Evolutionary conservation across 2,888 invertebrate species (phyloP).

Genomic region (Colostygia pectinataria): DNA sequence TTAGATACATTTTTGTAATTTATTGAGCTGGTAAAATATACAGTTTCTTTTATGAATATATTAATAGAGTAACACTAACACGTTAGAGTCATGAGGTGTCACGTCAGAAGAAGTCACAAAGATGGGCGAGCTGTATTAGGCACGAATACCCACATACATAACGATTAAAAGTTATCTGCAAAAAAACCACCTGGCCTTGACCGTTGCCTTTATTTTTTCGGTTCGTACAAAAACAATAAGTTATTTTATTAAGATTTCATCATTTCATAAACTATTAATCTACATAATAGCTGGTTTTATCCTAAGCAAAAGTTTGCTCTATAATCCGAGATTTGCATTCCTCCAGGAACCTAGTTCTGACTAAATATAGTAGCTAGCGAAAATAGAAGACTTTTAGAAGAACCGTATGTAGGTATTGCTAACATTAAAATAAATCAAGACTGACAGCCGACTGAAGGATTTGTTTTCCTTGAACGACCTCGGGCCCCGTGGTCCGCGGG

Average conservation of each 20-base stretch:
- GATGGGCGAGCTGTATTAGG: neutral
- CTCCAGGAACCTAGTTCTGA: no score
- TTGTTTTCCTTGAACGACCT: conserved; percentile 22
- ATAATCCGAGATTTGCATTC: neutral
- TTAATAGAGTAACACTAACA: no score
- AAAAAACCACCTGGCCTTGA: conserved; percentile 20
- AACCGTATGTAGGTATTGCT: neutral
- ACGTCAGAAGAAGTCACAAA: no score
- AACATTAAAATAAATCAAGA: conserved; percentile 7
- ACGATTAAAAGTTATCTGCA: conserved; percentile 19
- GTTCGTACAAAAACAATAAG: neutral
- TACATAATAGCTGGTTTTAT: no score
- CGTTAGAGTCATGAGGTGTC: no score
- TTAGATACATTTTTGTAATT: no score
- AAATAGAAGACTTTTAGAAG: no score
- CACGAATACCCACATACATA: conserved; percentile 11
- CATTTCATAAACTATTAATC: no score
- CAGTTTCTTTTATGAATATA: no score
- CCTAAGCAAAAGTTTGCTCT: neutral
- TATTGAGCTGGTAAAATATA: no score
- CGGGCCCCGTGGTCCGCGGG: conserved; percentile 8
- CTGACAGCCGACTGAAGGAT: conserved; percentile 5
- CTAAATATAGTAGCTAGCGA: no score
- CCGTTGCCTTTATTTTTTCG: conserved; percentile 16
- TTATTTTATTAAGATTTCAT: conserved; percentile 8